These are phyloP conservation scores for Zosterops hypoxanthus DNA, from an alignment of 2,113 vertebrate genomes.

Conservation along the genomic window DNA sequence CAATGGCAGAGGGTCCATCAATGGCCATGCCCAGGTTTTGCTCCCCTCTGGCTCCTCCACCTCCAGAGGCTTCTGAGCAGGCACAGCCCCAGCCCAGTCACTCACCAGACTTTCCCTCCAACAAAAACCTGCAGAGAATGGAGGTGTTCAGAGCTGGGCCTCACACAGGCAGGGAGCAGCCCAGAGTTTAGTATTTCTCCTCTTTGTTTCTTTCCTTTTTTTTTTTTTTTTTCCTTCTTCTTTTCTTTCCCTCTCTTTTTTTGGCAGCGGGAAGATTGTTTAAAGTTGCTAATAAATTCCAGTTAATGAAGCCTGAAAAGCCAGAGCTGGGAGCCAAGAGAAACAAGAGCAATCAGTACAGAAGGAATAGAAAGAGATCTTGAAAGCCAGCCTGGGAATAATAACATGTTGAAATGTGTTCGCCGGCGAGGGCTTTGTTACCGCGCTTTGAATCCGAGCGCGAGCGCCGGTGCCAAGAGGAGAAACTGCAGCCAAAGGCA, in stretches of 20 bases:
- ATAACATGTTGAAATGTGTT: constrained; percentile 69
- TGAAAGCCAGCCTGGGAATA: constrained; percentile 61
- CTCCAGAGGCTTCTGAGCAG: background rate
- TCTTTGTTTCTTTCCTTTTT: background rate
- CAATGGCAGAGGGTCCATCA: background rate
- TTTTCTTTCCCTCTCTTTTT: constrained; percentile 15
- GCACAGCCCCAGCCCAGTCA: background rate
- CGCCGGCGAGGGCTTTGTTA: constrained; percentile 59
- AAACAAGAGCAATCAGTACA: constrained; percentile 63
- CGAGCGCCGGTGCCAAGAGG: background rate
- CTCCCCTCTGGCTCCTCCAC: background rate
- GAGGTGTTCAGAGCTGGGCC: constrained; percentile 10
- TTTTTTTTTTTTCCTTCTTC: background rate
- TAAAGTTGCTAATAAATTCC: constrained; percentile 71
- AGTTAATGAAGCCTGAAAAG: constrained; percentile 72
- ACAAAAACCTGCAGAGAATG: background rate
- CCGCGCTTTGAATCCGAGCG: constrained; percentile 34
- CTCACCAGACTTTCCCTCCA: background rate
- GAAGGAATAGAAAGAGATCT: constrained; percentile 67
- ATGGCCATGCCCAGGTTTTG: background rate
- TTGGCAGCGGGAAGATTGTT: constrained; percentile 49
- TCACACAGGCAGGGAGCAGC: constrained; percentile 49
- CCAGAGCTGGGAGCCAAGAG: constrained; percentile 55
- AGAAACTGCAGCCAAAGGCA: constrained; percentile 60
- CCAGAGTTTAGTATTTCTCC: background rate